These are phyloP conservation scores for Hoplostethus atlanticus DNA, from an alignment of 2,797 vertebrate species.

Conservation along the genomic window DNA sequence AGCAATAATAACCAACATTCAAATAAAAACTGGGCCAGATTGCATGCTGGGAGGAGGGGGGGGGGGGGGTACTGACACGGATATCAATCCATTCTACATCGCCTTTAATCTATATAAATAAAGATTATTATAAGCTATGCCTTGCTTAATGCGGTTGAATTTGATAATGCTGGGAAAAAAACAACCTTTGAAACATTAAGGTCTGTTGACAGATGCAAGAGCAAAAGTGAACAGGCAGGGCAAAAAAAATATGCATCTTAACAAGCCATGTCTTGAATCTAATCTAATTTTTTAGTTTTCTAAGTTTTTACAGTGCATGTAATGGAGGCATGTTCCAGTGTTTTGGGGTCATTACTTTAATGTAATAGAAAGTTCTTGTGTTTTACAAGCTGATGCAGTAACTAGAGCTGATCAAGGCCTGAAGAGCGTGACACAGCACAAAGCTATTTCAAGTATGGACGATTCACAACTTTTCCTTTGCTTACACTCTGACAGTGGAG, in stretches of 20 bases:
- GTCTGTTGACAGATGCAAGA: background rate
- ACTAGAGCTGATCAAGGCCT: background rate
- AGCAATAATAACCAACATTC: too few relatives aligned
- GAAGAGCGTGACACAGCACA: background rate
- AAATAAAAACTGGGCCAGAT: too few relatives aligned
- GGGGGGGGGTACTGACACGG: too few relatives aligned
- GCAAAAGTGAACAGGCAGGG: background rate
- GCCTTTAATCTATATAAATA: slow-evolving; percentile 11
- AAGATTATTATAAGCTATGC: background rate
- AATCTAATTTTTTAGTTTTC: too few relatives aligned
- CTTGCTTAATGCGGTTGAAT: background rate
- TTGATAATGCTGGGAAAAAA: too few relatives aligned
- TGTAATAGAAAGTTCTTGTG: background rate
- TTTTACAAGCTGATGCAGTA: background rate
- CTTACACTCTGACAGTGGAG: background rate
- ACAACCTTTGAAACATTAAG: background rate
- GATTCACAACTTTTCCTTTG: background rate
- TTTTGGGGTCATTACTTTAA: background rate
- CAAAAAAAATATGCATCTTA: background rate
- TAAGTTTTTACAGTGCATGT: background rate
- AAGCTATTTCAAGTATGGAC: slow-evolving; percentile 1
- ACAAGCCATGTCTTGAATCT: too few relatives aligned
- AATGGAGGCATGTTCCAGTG: too few relatives aligned
- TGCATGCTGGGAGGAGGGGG: background rate
- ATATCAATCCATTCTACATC: background rate